Conservation (phyloP, 1,140 invertebrate species). For the Drosophila willistoni region DNA sequence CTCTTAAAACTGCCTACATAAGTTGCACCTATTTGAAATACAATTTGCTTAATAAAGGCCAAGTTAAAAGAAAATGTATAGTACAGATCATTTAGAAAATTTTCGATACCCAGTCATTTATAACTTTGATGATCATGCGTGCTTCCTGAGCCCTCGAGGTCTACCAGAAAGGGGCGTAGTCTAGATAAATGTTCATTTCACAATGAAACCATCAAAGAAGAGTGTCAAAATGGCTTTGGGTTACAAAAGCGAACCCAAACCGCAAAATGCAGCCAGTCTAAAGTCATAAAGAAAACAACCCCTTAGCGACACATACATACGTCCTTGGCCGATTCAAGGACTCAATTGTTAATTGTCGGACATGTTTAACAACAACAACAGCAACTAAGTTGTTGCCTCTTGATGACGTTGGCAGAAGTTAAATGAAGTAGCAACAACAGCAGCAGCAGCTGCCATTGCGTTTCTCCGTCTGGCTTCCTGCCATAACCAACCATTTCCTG, state of each 20-base stretch:
- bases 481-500: slow-evolving; percentile 56
- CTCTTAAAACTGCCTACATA: too few relatives aligned
- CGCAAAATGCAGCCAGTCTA: slow-evolving; percentile 15
- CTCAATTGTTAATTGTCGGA: slow-evolving; percentile 67
- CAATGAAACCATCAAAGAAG: slow-evolving; percentile 61
- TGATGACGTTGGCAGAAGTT: slow-evolving; percentile 24
- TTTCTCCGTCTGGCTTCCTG: slow-evolving; percentile 9
- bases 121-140: slow-evolving; percentile 6
- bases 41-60: too few relatives aligned
- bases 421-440: slow-evolving; percentile 24
- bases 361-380: slow-evolving; percentile 63
- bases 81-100: too few relatives aligned
- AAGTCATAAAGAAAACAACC: slow-evolving; percentile 28
- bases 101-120: background rate
- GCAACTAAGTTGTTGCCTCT: slow-evolving; percentile 20
- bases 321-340: slow-evolving; percentile 14
- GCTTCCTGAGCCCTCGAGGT: slow-evolving; percentile 30
- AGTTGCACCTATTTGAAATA: too few relatives aligned
- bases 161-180: slow-evolving; percentile 48
- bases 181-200: slow-evolving; percentile 56
- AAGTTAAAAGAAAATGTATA: too few relatives aligned
- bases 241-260: slow-evolving; percentile 21
- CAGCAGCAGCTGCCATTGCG: slow-evolving; percentile 56
- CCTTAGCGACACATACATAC: background rate
- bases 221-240: slow-evolving; percentile 70